Percentiles rank a stretch among this genome's conserved stretches.
These are phyloP conservation scores for Leucophenga montana DNA, from an alignment of 2,888 invertebrate genomes.

Conservation along the genomic window DNA sequence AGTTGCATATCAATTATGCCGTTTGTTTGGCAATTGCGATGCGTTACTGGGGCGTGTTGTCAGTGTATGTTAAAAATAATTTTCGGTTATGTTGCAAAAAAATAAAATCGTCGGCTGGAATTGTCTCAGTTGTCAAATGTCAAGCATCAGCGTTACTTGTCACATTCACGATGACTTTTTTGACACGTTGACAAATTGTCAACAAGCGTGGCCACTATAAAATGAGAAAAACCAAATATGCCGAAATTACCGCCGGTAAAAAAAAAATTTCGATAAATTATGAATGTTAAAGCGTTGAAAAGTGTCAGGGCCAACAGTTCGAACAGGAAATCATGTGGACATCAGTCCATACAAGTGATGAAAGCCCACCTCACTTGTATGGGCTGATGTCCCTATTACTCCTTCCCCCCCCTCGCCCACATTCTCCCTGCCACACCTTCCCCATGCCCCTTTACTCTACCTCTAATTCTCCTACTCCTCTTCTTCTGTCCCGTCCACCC, in stretches of 20 bases:
- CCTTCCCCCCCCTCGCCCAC: no score
- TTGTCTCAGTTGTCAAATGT: constrained; percentile 11
- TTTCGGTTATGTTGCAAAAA: constrained; percentile 42
- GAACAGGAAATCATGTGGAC: no score
- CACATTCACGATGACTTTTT: constrained; percentile 66
- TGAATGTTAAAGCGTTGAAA: constrained; percentile 8
- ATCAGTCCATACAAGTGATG: no score
- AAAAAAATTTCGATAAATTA: background rate
- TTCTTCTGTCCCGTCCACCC: no score
- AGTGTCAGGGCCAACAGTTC: background rate
- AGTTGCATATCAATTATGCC: constrained; percentile 61
- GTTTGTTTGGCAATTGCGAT: constrained; percentile 50
- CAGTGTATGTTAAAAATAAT: constrained; percentile 51
- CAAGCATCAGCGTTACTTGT: constrained; percentile 54
- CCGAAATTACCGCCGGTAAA: background rate
- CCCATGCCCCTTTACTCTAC: no score
- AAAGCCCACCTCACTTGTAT: no score
- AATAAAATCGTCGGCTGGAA: constrained; percentile 5
- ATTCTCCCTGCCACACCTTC: no score
- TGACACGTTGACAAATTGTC: constrained; percentile 68
- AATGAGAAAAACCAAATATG: background rate
- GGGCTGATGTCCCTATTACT: no score
- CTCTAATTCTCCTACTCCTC: no score
- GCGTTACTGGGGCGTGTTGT: constrained; percentile 29
- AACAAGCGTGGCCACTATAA: constrained; percentile 46